A percentile compares a stretch with the other conserved stretches of the same genome.
Evolutionary conservation across 2,797 vertebrate genomes (phyloP).

Genomic region (Stomatorhinus walkeri): DNA sequence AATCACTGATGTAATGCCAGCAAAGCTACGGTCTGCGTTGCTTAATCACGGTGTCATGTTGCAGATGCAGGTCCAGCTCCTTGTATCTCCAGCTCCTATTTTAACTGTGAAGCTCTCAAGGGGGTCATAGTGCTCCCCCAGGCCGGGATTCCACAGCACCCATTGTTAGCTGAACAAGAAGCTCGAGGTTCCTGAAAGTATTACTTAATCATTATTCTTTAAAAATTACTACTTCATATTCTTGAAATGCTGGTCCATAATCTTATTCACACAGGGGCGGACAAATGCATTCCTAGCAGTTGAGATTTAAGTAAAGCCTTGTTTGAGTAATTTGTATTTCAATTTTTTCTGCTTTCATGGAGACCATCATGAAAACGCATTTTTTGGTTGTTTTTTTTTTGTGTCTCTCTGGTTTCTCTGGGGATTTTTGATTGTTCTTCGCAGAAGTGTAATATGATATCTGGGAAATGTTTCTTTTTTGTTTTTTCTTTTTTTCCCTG

Average conservation of each 20-base stretch:
- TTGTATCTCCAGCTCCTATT: neutral
- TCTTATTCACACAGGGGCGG: neutral
- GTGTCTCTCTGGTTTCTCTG: conserved; percentile 40
- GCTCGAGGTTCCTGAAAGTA: neutral
- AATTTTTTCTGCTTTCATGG: neutral
- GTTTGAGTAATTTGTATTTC: neutral
- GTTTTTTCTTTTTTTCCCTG: conserved; percentile 5
- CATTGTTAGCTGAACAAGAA: neutral
- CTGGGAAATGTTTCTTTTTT: conserved; percentile 23
- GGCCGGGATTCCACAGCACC: neutral
- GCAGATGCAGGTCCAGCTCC: neutral
- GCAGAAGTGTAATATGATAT: conserved; percentile 50
- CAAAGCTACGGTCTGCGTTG: neutral
- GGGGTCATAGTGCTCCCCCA: neutral
- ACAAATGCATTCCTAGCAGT: neutral
- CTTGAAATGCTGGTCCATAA: neutral
- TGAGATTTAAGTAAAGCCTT: neutral
- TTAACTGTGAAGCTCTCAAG: neutral
- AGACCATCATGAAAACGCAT: neutral
- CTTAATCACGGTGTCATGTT: conserved; percentile 3
- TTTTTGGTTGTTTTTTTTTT: neutral
- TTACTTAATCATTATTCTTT: neutral
- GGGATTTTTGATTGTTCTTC: conserved; percentile 45
- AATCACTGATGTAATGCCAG: conserved; percentile 10
- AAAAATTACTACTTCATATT: neutral